Percentiles rank a stretch among this genome's conserved stretches.
phyloP scores from a whole-genome alignment of 1,140 invertebrate genomes.

The Leptoteleia sp. region DNA sequence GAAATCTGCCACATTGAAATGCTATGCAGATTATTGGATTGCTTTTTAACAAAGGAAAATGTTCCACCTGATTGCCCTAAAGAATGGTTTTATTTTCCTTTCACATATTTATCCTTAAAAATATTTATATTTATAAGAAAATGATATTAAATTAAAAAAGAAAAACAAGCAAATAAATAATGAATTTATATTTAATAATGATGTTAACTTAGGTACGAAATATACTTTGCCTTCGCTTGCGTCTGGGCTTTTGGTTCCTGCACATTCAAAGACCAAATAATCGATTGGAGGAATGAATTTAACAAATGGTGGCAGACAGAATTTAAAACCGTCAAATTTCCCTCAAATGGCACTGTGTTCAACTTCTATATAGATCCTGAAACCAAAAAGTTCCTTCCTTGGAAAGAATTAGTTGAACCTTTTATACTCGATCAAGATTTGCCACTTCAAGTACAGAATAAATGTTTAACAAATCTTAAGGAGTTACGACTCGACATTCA shows the following conservation, averaged over 20 bases:
- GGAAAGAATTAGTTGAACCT: slow-evolving; percentile 88
- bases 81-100: no score
- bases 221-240: slow-evolving; percentile 94
- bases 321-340: slow-evolving; percentile 95
- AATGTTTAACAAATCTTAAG: no score
- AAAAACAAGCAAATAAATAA: no score
- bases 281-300: slow-evolving; percentile 96
- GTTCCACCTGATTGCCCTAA: no score
- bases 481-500: no score
- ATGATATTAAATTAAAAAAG: no score
- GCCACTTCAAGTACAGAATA: slow-evolving; percentile 93
- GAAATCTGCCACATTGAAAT: no score
- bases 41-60: no score
- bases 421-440: slow-evolving; percentile 93
- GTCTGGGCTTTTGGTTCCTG: slow-evolving; percentile 97
- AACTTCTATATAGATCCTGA: slow-evolving; percentile 94
- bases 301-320: slow-evolving; percentile 95
- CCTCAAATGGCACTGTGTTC: slow-evolving; percentile 90
- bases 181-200: no score
- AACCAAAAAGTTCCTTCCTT: slow-evolving; percentile 91
- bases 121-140: no score
- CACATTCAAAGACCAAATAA: slow-evolving; percentile 92
- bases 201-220: slow-evolving; percentile 91
- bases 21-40: no score
- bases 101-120: no score